Evolutionary conservation across 2,113 vertebrate species (phyloP).

Genomic region (Trematocara marginatum): DNA sequence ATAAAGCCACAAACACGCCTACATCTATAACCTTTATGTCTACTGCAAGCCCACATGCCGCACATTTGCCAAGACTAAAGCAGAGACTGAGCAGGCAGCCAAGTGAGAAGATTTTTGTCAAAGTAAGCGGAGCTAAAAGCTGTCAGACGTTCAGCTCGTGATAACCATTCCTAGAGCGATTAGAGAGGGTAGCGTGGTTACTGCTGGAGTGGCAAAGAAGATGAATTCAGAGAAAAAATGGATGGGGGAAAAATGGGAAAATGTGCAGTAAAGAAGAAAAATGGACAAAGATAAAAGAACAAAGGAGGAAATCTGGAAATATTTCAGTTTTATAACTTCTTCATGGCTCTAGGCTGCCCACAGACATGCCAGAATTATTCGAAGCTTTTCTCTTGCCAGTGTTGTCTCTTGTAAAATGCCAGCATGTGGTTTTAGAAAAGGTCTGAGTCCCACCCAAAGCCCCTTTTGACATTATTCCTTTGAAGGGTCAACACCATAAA

Average conservation of each 20-base stretch:
- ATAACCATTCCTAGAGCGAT: neutral
- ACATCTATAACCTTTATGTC: neutral
- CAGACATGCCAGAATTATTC: slow-evolving; percentile 8
- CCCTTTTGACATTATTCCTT: neutral
- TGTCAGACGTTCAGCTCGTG: neutral
- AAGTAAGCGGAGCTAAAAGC: neutral
- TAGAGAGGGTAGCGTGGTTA: neutral
- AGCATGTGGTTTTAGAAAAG: slow-evolving; percentile 15
- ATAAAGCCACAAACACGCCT: neutral
- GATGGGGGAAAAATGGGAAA: neutral
- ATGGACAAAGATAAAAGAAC: slow-evolving; percentile 19
- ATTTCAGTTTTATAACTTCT: slow-evolving; percentile 24
- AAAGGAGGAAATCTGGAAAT: slow-evolving; percentile 33
- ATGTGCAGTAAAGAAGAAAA: neutral
- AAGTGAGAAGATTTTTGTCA: slow-evolving; percentile 1
- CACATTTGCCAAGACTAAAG: neutral
- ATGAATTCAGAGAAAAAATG: neutral
- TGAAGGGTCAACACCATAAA: neutral
- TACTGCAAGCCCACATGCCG: neutral
- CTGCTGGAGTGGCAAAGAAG: neutral
- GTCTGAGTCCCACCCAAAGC: neutral
- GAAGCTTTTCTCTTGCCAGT: neutral
- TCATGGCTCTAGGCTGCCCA: neutral
- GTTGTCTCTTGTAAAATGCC: neutral
- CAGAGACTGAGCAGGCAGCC: neutral